Base-by-base conservation (phyloP, 2,888 invertebrate species). In the Noctua janthe region DNA sequence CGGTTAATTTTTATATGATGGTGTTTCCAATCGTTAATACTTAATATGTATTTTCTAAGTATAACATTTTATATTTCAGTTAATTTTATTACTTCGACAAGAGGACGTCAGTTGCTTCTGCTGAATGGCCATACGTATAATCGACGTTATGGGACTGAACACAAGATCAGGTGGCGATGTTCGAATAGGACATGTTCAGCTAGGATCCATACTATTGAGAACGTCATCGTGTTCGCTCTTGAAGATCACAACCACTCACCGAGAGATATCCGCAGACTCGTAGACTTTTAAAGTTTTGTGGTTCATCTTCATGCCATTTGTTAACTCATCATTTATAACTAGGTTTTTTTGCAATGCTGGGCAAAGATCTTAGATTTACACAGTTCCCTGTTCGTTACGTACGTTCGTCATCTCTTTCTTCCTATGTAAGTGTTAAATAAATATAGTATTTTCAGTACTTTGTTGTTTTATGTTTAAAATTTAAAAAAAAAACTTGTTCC, bases 121-220 rank as follows among this genome's bases (percentile, higher is more conserved):
- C 72, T 91, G 1, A 91, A 92, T 74, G 90, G 90, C 0, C 92
- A 88, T 54, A 87, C 88, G 0, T 94, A 82, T 62, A 84, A 81
- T 17, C 89, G 85, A 64, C 91, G 92, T 77, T 84, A 49, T 49
- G 88, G 83, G 0, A 86, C 89, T 0, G 62, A 84, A 43, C 13
- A 73, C 0, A 93, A 93, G 39, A 89, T 82, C 17, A 90, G 92
- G 67, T 94, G 94, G 94, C 88, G 93, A 17, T 94, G 94, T 70
- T 81, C 91, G 0, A 77, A 71, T 0, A 81, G 93, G 35, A 74
- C 75, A 0, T 94, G 94, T 67, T 91, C 92, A 0, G 91, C 93
- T 4, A 90, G 92, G 51, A 80, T 93, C 0, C 94, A 94, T 77
- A 94, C 93, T 0, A 49, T 91, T 6, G 87, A 88, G 17, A 76